Base-by-base conservation (phyloP, 2,888 invertebrate genomes). In the Linnaemya tessellans region DNA sequence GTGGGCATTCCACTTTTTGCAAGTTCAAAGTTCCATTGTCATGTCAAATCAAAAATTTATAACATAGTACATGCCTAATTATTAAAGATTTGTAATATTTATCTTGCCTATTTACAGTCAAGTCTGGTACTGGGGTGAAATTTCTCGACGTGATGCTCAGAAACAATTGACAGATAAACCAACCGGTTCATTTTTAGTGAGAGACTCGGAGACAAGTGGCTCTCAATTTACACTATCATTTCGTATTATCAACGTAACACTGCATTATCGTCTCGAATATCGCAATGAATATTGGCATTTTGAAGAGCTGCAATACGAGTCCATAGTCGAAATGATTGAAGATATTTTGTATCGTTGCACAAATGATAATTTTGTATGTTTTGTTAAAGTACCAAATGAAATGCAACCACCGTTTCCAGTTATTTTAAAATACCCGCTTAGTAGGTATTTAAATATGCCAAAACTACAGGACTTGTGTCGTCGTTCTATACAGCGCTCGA, bases 81-180 rank as follows among this genome's bases (percentile, higher is more conserved):
- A 68, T 70, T 54, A 43, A 68, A 68, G 56, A 49, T 49, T 62
- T 35, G 22, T 46, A 51, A 71, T 78, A 15, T 58, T 80, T 68
- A n/a, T 41, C 22, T 22, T 8, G 41, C 41, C 20, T 49, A 10
- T 56, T 88, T 88, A 15, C 87, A 92, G 92, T 71, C 91, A 94
- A 90, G 95, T 95, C 56, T 97, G 97, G 96, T 97, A 97, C 91
- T 97, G 97, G 97, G 97, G 97, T 18, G 95, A 96, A 71, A 94
- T 97, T 87, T 94, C 95, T 0, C 94, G 95, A 87, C 93, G 94
- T 49, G 95, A 96, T 90, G 96, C 97, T 0, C 96, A 96, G 90
- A 94, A 94, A 77, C 95, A 95, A 89, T 92, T 97, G 41, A 92
- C 93, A 67, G 94, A 94, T 84, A 95, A 95, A 90, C 95, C 95